Base-by-base conservation (phyloP, 2,113 vertebrate species). In the Caretta caretta region DNA sequence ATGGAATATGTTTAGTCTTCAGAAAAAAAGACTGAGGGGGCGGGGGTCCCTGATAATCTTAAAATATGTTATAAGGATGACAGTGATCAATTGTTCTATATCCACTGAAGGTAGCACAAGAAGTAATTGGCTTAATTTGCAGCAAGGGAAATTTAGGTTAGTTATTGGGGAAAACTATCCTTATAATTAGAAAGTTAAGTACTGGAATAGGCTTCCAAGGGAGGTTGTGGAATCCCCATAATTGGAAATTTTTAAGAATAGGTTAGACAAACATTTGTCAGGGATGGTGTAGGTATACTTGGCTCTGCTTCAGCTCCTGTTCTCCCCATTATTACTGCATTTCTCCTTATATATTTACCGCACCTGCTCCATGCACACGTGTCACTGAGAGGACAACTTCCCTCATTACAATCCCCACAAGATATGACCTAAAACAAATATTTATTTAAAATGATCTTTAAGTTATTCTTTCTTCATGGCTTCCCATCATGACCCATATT, bases 341-440 rank as follows among this genome's bases (percentile, higher is more conserved):
- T 50, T 8, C 22, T 69, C 87, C 62, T 69, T 92, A 69, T 57
- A 25, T 88, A 80, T 92, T 95, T 81, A 88, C 90, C 92, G 81
- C 82, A 87, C 49, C 75, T 79, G 94, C 76, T 88, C 65, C 90
- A 25, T 65, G 62, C 31, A 94, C 92, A 84, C 24, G 83, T 53
- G 62, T 88, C 81, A 84, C 86, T 14, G 46, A 80, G 95, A 95
- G 53, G 83, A 75, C 88, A 93, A 92, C 78, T 91, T 92, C 81
- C 91, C 57, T 86, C 84, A 84, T 92, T 87, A 96, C 81, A 92
- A 35, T 91, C 90, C 90, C 84, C 87, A 93, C n/a, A 14, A 2
- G 38, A 90, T 13, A 69, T 35, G 84, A 75, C 85, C 86, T 49
- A 88, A 94, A 92, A n/a, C 87, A 85, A 56, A 62, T 27, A 88